Base-by-base conservation (phyloP, 2,113 vertebrate genomes). In the Clarias batrachus region DNA sequence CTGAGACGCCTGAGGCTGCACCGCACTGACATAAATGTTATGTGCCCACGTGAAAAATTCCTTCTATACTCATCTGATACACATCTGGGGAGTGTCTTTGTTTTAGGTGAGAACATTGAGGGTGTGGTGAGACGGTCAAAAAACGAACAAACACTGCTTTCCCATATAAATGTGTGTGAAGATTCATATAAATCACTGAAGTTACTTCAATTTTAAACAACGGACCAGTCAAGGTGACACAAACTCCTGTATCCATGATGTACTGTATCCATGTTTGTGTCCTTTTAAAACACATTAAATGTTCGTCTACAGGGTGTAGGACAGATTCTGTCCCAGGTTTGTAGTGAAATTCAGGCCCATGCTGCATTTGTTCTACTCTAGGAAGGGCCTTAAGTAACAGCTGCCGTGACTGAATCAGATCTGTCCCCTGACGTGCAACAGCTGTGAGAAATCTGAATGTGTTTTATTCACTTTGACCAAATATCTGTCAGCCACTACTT, bases 61-160 rank as follows among this genome's bases (percentile, higher is more conserved):
- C 14, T 27, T 57, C 71, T 78, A 25, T 81, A 82, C 70, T 30
- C 59, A 76, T 88, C 81, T 84, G n/a, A 73, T 77, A 81, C 30
- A 33, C 30, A 33, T 52, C 30, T 27, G 54, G 19, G 60, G 48
- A 83, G 17, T n/a, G 30, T 86, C 71, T 87, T 90, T 91, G 88
- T 91, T 85, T 48, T 59, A 76, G 23, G 14, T 17, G 14, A 56
- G 66, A 76, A 33, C 48, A 59, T 63, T 73, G 12, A 83, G 68
- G 17, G 84, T 19, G 41, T 8, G 56, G 23, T 37, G 83, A 74
- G 57, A 62, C 14, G 27, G 70, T 41, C 11, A 82, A 59, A 84
- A 13, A 54, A 52, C 3, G 17, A 81, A 70, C 37, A 89, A 81
- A 63, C 30, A 89, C 13, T 7, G 37, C 33, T 17, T 70, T 71